Percentiles rank a stretch among this genome's conserved stretches.
Evolutionary conservation across 2,888 invertebrate genomes (phyloP).

Genomic region (Drosophila greeni): DNA sequence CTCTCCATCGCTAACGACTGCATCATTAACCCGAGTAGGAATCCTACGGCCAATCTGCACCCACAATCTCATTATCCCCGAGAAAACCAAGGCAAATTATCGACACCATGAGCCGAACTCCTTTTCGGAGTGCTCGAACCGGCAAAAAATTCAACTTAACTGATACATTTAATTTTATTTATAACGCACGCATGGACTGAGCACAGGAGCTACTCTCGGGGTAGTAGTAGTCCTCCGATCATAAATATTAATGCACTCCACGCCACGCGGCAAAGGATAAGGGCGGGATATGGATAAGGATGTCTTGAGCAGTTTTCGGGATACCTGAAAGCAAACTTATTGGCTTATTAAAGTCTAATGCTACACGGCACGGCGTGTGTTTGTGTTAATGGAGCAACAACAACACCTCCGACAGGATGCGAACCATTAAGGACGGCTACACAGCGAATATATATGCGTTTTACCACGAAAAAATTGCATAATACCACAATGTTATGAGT

Average conservation of each 20-base stretch:
- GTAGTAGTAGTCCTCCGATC: conserved; percentile 37
- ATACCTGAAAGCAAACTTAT: conserved; percentile 70
- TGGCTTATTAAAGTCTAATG: conserved; percentile 74
- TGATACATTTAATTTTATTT: conserved; percentile 70
- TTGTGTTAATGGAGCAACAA: conserved; percentile 48
- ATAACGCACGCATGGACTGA: conserved; percentile 65
- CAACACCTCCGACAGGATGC: conserved; percentile 33
- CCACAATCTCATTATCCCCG: conserved; percentile 58
- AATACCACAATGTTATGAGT: neutral
- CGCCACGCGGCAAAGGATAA: conserved; percentile 1
- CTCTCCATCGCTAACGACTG: conserved; percentile 42
- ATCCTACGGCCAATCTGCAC: conserved; percentile 6
- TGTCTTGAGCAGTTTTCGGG: conserved; percentile 26
- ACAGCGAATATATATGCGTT: neutral
- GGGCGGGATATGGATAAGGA: conserved; percentile 26
- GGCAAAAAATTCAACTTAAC: conserved; percentile 55
- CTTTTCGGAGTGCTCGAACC: conserved; percentile 6
- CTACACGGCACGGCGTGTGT: conserved; percentile 26
- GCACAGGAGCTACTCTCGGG: conserved; percentile 25
- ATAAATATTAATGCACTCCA: conserved; percentile 70
- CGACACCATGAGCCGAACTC: conserved; percentile 43
- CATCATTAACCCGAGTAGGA: conserved; percentile 56
- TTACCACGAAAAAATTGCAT: neutral
- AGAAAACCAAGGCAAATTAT: conserved; percentile 54
- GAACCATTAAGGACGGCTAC: conserved; percentile 16